Base-by-base conservation (phyloP, 1,140 invertebrate species). In the Drosophila melanica region DNA sequence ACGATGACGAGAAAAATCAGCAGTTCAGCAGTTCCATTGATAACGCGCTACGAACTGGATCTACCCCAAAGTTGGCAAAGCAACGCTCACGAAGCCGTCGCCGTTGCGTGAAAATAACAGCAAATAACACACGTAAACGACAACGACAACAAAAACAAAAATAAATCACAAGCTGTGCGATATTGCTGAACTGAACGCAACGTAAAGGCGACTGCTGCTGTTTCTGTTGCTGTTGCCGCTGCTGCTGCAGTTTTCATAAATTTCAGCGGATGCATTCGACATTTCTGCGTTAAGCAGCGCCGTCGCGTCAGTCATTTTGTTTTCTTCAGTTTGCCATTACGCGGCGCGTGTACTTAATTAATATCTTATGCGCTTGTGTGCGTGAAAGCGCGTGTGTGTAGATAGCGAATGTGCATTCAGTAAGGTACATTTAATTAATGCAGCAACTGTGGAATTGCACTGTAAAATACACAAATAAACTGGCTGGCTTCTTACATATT, bases 31-130 rank as follows among this genome's bases (percentile, higher is more conserved):
- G 81, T 85, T 86, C 75, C 81, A 86, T 86, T 86, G 82, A 86
- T 86, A 86, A 86, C 81, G 81, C 67, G 81, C 75, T 87, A 68
- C 81, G 82, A 87, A 86, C 70, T 86, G 81, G 81, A 75, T 81
- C 81, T 81, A 55, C 16, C 65, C 53, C 63, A 39, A 67, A 58
- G 53, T 39, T 35, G 50, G 69, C 81, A 66, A 76, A 65, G 44
- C 70, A 77, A 35, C 42, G 23, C 69, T 58, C 68, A 77, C 62
- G 69, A 55, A 42, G 53, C 62, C 42, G 33, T 62, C 58, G 71
- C 55, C 57, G 60, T 45, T 14, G 8, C 30, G 9, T 60, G 63
- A 63, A 41, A 23, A 16, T 48, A 37, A 55, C 16, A 63, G 69
- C 8, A 76, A 70, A 16, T 57, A 65, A n/a, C 66, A 53, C 20